A percentile compares a stretch with the other conserved stretches of the same genome.
Conservation (phyloP, 1,140 invertebrate species). For the Tetramorium simillimum region DNA sequence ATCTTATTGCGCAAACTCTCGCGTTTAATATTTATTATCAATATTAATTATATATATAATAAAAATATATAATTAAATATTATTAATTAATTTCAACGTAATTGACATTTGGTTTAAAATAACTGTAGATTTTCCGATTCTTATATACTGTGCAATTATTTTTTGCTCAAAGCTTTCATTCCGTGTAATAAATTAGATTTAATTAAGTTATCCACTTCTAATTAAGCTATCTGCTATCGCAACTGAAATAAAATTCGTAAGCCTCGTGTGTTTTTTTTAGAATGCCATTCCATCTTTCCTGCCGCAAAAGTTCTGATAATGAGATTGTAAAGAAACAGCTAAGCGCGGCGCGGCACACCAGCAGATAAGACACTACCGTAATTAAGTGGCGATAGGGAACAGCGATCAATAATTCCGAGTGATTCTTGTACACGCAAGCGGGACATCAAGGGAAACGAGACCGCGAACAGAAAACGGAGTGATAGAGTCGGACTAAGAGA, state of each 20-base stretch:
- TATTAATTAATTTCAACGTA: background rate
- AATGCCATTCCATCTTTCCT: background rate
- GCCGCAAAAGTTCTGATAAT: conserved; percentile 26
- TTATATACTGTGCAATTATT: background rate
- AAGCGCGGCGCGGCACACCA: background rate
- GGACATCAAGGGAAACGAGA: conserved; percentile 28
- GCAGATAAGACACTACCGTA: conserved; percentile 57
- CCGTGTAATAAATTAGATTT: background rate
- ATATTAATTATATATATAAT: background rate
- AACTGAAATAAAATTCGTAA: background rate
- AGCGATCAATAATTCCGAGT: conserved; percentile 6
- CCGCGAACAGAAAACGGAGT: conserved; percentile 17
- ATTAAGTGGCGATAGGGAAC: conserved; percentile 65
- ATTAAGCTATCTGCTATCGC: background rate
- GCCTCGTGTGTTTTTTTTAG: background rate
- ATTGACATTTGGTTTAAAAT: background rate
- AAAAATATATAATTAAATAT: background rate
- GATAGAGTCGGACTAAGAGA: conserved; percentile 18
- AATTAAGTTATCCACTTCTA: background rate
- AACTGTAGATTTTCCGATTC: background rate
- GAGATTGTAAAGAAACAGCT: conserved; percentile 42
- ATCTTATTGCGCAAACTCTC: background rate
- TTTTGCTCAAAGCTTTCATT: background rate
- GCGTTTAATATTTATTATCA: background rate
- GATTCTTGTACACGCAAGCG: background rate